Base-by-base conservation (phyloP, 2,888 invertebrate species). In the Tachystola acroxantha region DNA sequence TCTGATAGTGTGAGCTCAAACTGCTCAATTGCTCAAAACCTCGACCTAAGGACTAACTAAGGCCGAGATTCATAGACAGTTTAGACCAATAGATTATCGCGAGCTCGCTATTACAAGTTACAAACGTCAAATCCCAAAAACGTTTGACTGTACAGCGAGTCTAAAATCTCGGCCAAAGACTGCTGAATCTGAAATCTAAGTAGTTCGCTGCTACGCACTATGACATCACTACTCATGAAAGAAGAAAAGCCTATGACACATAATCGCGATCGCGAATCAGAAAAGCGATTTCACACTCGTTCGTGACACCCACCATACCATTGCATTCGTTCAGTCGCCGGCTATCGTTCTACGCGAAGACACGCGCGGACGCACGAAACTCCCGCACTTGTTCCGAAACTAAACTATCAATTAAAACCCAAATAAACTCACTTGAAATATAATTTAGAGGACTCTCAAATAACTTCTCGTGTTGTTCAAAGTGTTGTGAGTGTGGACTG, bases 251-350 rank as follows among this genome's bases (percentile, higher is more conserved):
- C 24, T 24, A 24, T 24, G 24, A 24, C 24, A 24, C 24, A 24
- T 24, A 3, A 7, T 9, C 7, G 7, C 24, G 24, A 24, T 24
- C 16, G 24, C 24, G 24, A 24, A n/a, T 11, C 16, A 4, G 27
- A 27, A 27, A 27, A 10, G 27, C 10, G 10, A 27, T 12, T 27
- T 27, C 27, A 27, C 12, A 11, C 11, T n/a, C 10, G 27, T 3
- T 36, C 39, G 34, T 28, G 16, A 7, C 34, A 32, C n/a, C 29
- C 34, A 32, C n/a, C 29, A 33, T 5, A 11, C 26, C 22, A 5
- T 10, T 13, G 10, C 10, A 20, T 7, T 7, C 3, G 38, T 16
- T 30, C 54, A 56, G 53, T 56, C 48, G 46, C 20, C 42, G 37
- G 40, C 46, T 45, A 40, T 39, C 40, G 41, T 43, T 45, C 42